phyloP scores from a whole-genome alignment of 2,888 invertebrate species.

The Drosophila niveifrons region DNA sequence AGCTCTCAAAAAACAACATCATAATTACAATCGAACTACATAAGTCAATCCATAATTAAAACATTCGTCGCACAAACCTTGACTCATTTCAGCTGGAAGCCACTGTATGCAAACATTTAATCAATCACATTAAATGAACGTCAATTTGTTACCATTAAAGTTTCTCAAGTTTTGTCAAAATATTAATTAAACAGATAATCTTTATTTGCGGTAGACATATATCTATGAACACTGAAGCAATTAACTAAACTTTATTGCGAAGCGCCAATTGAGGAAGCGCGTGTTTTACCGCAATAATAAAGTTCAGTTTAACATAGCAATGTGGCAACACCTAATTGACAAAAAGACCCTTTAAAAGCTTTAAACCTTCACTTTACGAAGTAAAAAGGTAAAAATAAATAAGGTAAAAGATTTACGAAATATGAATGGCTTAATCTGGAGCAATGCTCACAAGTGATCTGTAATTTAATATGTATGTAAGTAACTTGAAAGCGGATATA shows the following conservation, averaged over 20 bases:
- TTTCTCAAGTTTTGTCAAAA: constrained; percentile 3
- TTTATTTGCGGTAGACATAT: constrained; percentile 1
- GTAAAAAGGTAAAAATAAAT: too few species aligned
- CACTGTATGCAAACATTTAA: constrained; percentile 1
- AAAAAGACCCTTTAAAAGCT: too few species aligned
- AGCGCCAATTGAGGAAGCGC: not conserved
- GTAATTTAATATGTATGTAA: not conserved
- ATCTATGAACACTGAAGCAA: not conserved
- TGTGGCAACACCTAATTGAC: too few species aligned
- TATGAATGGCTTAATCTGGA: too few species aligned
- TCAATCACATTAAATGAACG: constrained; percentile 1
- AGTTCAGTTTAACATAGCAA: too few species aligned
- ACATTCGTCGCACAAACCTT: not conserved
- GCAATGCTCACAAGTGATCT: too few species aligned
- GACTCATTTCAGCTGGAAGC: not conserved
- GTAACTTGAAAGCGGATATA: not conserved
- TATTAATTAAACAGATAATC: constrained; percentile 23
- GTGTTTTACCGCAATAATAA: not conserved
- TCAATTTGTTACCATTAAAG: constrained; percentile 15
- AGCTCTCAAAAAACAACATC: too few species aligned
- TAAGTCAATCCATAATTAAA: too few species aligned
- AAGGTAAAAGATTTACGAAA: too few species aligned
- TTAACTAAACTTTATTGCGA: not conserved
- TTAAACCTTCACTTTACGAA: too few species aligned
- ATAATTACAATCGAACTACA: too few species aligned